These are phyloP conservation scores for Neodiprion fabricii DNA, from an alignment of 1,140 invertebrate species.

Conservation along the genomic window DNA sequence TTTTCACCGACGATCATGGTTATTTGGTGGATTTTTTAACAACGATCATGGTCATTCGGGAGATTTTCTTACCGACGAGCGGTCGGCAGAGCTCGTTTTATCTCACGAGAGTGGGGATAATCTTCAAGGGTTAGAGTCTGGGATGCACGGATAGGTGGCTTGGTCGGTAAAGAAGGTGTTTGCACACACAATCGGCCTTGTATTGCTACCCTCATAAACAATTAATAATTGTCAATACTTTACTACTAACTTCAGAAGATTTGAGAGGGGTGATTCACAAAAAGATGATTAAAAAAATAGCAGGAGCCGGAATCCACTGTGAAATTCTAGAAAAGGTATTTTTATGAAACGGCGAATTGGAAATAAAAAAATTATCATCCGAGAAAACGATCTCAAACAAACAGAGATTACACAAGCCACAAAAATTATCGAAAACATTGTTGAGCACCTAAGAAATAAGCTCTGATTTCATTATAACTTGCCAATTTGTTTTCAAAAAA, in stretches of 20 bases:
- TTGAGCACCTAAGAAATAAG: neutral
- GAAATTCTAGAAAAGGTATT: slow-evolving; percentile 9
- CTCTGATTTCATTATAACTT: neutral
- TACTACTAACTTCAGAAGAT: slow-evolving; percentile 10
- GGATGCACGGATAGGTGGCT: too few relatives aligned
- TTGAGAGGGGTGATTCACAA: slow-evolving; percentile 17
- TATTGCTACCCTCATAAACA: slow-evolving; percentile 10
- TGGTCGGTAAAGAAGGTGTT: too few relatives aligned
- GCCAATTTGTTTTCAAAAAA: neutral
- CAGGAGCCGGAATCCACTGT: slow-evolving; percentile 18
- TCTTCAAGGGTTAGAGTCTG: too few relatives aligned
- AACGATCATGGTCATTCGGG: too few relatives aligned
- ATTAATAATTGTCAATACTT: neutral
- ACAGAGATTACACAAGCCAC: neutral
- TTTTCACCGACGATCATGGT: too few relatives aligned
- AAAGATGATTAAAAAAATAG: slow-evolving; percentile 15
- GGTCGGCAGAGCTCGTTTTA: too few relatives aligned
- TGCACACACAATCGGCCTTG: too few relatives aligned
- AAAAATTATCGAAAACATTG: neutral
- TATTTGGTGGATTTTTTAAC: too few relatives aligned
- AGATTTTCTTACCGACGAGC: too few relatives aligned
- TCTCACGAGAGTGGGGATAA: too few relatives aligned
- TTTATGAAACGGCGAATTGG: slow-evolving; percentile 13
- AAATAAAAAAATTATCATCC: slow-evolving; percentile 17
- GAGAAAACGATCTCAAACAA: slow-evolving; percentile 15